Evolutionary conservation across 1,140 invertebrate species (phyloP).

Genomic region (Mylabris phalerata): DNA sequence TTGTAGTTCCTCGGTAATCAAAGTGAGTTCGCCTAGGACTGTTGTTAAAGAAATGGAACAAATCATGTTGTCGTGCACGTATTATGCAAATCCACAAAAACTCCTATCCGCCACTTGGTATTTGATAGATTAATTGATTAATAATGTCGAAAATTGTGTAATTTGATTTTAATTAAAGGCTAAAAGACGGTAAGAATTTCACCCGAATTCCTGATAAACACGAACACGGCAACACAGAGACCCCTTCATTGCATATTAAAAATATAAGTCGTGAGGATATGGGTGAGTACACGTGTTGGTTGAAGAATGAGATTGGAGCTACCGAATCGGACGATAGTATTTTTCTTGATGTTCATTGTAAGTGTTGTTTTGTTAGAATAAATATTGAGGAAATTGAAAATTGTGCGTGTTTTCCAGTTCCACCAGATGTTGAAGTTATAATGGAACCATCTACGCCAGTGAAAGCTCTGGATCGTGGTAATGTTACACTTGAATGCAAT

Average conservation of each 20-base stretch:
- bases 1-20: constrained; percentile 73
- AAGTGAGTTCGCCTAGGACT: constrained; percentile 62
- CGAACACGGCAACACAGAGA: constrained; percentile 64
- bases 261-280: constrained; percentile 69
- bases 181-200: constrained; percentile 60
- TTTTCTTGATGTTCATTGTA: constrained; percentile 72
- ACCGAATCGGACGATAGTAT: constrained; percentile 62
- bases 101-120: constrained; percentile 72
- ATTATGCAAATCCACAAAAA: constrained; percentile 73
- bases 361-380: constrained; percentile 42
- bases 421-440: constrained; percentile 66
- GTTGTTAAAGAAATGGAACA: constrained; percentile 65
- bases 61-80: constrained; percentile 62
- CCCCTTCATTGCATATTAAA: constrained; percentile 67
- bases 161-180: constrained; percentile 49
- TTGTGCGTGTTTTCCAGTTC: constrained; percentile 48
- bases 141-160: background rate
- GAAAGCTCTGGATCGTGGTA: constrained; percentile 69
- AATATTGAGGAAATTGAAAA: background rate
- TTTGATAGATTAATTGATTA: constrained; percentile 23
- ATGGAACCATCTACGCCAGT: constrained; percentile 71
- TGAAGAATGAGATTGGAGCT: constrained; percentile 68
- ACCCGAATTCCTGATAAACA: constrained; percentile 61
- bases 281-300: constrained; percentile 71
- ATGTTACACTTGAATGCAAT: constrained; percentile 76